phyloP scores from a whole-genome alignment of 1,140 invertebrate species.

The Drosophila varians region DNA sequence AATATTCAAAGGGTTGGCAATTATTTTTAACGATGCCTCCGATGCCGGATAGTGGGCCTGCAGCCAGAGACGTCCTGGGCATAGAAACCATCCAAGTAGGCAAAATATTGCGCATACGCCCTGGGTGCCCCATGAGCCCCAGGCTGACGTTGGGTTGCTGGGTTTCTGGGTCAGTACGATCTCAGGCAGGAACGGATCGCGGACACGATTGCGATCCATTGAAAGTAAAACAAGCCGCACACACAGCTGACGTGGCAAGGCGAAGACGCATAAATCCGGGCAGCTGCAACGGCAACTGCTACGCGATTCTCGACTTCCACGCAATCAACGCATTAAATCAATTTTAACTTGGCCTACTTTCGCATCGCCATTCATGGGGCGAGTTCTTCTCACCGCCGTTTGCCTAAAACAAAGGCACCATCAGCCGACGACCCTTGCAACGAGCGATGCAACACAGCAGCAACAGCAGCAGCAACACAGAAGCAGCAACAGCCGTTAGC shows the following conservation, averaged over 20 bases:
- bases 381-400: conserved; percentile 17
- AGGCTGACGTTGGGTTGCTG: no score
- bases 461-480: conserved; percentile 5
- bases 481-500: conserved; percentile 33
- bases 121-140: background rate
- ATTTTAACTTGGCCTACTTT: conserved; percentile 83
- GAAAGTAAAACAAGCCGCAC: conserved; percentile 45
- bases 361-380: conserved; percentile 27
- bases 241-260: conserved; percentile 40
- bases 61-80: background rate
- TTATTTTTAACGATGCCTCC: conserved; percentile 69
- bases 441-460: conserved; percentile 17
- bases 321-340: conserved; percentile 79
- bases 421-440: conserved; percentile 45
- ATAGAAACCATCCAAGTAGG: no score
- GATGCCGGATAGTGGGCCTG: background rate
- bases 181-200: conserved; percentile 22
- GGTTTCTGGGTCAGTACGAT: conserved; percentile 36
- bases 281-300: conserved; percentile 37
- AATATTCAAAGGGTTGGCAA: conserved; percentile 41
- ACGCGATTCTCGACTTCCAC: conserved; percentile 31
- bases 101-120: conserved; percentile 60
- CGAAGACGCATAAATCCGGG: conserved; percentile 48
- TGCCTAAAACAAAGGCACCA: conserved; percentile 36
- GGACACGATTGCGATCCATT: conserved; percentile 51